These are phyloP conservation scores for Daubentonia madagascariensis DNA, from an alignment of 2,113 vertebrate species.

Conservation along the genomic window DNA sequence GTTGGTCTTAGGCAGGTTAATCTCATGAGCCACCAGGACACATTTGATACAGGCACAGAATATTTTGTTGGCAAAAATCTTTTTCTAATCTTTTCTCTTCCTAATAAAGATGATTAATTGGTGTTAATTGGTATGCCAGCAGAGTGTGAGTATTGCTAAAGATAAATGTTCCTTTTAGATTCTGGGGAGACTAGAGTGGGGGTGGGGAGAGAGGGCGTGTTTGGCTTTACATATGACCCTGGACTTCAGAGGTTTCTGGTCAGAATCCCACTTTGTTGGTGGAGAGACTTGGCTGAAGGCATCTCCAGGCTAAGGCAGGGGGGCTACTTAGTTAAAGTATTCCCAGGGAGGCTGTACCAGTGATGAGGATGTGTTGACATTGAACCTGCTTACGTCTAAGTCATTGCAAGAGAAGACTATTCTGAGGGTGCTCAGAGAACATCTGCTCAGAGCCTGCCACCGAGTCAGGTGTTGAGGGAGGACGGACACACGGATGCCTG, in stretches of 20 bases:
- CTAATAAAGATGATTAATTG: constrained; percentile 70
- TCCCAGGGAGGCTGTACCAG: background rate
- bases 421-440: background rate
- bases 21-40: background rate
- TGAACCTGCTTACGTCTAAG: background rate
- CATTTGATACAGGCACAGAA: background rate
- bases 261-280: background rate
- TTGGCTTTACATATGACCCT: background rate
- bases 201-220: background rate
- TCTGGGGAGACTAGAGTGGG: background rate
- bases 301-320: background rate
- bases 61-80: constrained; percentile 37
- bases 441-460: background rate
- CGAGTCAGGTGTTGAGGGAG: rapidly evolving
- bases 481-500: no score
- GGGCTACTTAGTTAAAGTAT: background rate
- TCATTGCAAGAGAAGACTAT: background rate
- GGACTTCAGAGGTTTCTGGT: background rate
- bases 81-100: constrained; percentile 39
- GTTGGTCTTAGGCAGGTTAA: background rate
- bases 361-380: background rate
- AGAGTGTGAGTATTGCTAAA: constrained; percentile 29
- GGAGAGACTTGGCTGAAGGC: background rate
- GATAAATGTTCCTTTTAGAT: constrained; percentile 33
- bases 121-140: constrained; percentile 61